Base-by-base conservation (phyloP, 2,113 vertebrate species). In the Protomyctophum bolini region DNA sequence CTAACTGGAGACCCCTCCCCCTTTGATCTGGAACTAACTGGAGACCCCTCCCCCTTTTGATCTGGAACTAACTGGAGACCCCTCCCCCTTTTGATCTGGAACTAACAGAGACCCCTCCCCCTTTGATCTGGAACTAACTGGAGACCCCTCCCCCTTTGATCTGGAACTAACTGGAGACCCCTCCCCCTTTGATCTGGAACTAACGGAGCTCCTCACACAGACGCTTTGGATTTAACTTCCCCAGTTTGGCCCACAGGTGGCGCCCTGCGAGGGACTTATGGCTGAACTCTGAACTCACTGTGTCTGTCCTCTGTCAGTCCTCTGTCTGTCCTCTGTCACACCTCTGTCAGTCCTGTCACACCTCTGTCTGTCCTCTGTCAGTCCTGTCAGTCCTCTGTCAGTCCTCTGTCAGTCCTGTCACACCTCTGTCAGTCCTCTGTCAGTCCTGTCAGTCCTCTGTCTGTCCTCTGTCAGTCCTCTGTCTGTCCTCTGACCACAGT, bases 221-320 rank as follows among this genome's bases (percentile, higher is more conserved):
- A 1, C 15, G 9, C 49, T 29, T 21, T 51, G 49, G 6, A 15
- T 15, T 63, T 78, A 45, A 41, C 15, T 58, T 66, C 61, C 63
- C 41, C 58, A 50, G 73, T 62, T 72, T 66, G 60, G 15, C 66
- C 65, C 64, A 21, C 58, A 67, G 73, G 61, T 21, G 63, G 33
- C 11, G 28, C 70, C 54, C 51, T 70, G 33, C 9, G 21, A 21
- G 21, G 21, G 1, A 21, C 2, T 72, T 65, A 87, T 85, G 83
- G 63, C 65, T 60, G 28, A 9, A 51, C 66, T 73, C 67, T 87
- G 63, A 88, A 79, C 46, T 21, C 14, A 81, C 46, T 67, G 52
- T 58, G 58, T 58, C 60, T 61, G 72, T 45, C 73, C 15, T 52
- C 14, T 71, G 59, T 63, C 58, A 28, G 10, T 68, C 41, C 14